Conservation (phyloP, 2,888 invertebrate species). For the Watsonalla binaria region DNA sequence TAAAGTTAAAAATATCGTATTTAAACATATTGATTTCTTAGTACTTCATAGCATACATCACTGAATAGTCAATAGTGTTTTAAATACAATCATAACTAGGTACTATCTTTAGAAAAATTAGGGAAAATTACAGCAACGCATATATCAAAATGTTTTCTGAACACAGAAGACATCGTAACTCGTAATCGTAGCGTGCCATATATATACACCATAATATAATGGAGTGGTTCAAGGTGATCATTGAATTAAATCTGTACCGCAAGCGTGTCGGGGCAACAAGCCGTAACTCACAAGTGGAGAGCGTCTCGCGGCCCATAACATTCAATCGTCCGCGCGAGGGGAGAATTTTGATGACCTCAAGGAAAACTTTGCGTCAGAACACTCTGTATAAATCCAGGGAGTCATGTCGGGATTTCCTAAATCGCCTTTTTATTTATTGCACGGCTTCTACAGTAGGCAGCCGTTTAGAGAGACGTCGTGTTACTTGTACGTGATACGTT, state of each 20-base stretch:
- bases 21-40: too few relatives aligned
- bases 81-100: too few relatives aligned
- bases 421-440: constrained; percentile 75
- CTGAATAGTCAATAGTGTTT: too few relatives aligned
- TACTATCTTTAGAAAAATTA: too few relatives aligned
- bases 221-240: constrained; percentile 36
- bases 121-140: too few relatives aligned
- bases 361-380: constrained; percentile 68
- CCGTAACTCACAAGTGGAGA: constrained; percentile 67
- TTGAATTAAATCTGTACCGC: constrained; percentile 63
- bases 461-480: constrained; percentile 63
- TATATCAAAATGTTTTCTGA: too few relatives aligned
- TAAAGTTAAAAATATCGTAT: too few relatives aligned
- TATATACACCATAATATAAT: constrained; percentile 12
- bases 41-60: too few relatives aligned
- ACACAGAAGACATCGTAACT: constrained; percentile 15
- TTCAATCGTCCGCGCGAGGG: constrained; percentile 73
- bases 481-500: constrained; percentile 51
- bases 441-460: constrained; percentile 54
- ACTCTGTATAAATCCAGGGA: constrained; percentile 73
- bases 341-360: constrained; percentile 74
- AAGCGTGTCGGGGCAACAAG: constrained; percentile 59
- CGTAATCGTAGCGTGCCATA: constrained; percentile 16
- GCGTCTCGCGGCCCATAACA: constrained; percentile 72
- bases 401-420: constrained; percentile 74